phyloP scores from a whole-genome alignment of 2,113 vertebrate genomes.

The Crotalus horridus region DNA sequence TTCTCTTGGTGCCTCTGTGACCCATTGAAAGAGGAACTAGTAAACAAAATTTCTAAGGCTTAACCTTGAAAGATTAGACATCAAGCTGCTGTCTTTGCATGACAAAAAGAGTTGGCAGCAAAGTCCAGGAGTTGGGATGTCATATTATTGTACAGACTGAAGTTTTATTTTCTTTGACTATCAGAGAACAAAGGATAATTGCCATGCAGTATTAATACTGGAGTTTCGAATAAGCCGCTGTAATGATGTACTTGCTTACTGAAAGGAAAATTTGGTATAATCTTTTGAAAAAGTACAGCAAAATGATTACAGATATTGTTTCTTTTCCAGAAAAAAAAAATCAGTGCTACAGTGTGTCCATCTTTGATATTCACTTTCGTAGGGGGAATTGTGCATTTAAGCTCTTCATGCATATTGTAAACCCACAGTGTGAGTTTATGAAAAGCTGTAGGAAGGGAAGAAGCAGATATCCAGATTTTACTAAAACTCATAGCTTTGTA shows the following conservation, averaged over 20 bases:
- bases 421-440: neutral
- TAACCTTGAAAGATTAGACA: conserved; percentile 12
- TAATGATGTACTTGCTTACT: neutral
- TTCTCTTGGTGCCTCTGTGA: neutral
- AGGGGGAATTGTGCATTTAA: neutral
- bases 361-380: neutral
- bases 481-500: neutral
- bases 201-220: neutral
- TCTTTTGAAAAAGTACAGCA: neutral
- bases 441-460: neutral
- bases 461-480: neutral
- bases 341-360: neutral
- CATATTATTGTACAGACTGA: neutral
- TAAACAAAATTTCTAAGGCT: neutral
- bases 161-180: neutral
- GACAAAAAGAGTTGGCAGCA: conserved; percentile 2
- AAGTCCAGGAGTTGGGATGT: neutral
- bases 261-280: conserved; percentile 10
- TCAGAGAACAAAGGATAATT: conserved; percentile 12
- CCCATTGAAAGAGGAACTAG: conserved; percentile 3
- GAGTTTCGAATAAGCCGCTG: conserved; percentile 3
- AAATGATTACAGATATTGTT: neutral
- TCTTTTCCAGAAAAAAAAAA: neutral
- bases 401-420: neutral
- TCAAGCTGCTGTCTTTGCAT: conserved; percentile 2